Evolutionary conservation across 2,888 invertebrate species (phyloP), one percentile per base, ranked within the genome.

Genomic region (Craniophora ligustri): DNA sequence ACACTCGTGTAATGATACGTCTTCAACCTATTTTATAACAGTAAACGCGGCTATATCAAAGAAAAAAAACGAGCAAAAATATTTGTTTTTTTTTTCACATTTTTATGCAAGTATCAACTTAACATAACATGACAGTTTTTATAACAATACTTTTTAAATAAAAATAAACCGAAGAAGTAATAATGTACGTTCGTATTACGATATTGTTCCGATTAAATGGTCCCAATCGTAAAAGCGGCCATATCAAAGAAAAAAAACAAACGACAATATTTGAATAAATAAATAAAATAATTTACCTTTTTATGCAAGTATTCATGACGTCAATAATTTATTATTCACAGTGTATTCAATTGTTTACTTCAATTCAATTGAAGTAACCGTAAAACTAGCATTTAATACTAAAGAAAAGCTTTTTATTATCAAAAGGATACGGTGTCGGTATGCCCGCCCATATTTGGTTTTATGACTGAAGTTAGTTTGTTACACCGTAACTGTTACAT

Each of bases 301-400:
- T n/a, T n/a, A 26, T 26, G 26, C 26, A n/a, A n/a, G n/a, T 26
- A 3, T 5, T 26, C 4, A 26, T 4, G n/a, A 21, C 8, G n/a
- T n/a, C n/a, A n/a, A n/a, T n/a, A n/a, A n/a, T n/a, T n/a, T n/a
- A n/a, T n/a, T n/a, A n/a, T n/a, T n/a, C n/a, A n/a, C n/a, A n/a
- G n/a, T n/a, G n/a, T 19, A 19, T 19, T 19, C 5, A 5, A 19
- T 1, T 19, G 4, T 19, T 1, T 19, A 5, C 6, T n/a, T n/a
- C 6, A 19, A 36, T n/a, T 23, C 21, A 38, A 23, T 39, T 30
- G 21, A 8, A 31, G 5, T 15, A 28, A 35, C 34, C 11, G 30
- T 63, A 63, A 63, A 59, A 55, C 23, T 16, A 10, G 8, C 10
- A 18, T 18, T 46, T 10, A 31, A n/a, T 21, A 19, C 8, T n/a